Percentiles rank a stretch among this genome's conserved stretches.
Conservation (phyloP, 2,113 vertebrate species). For the Tetraodon nigroviridis region DNA sequence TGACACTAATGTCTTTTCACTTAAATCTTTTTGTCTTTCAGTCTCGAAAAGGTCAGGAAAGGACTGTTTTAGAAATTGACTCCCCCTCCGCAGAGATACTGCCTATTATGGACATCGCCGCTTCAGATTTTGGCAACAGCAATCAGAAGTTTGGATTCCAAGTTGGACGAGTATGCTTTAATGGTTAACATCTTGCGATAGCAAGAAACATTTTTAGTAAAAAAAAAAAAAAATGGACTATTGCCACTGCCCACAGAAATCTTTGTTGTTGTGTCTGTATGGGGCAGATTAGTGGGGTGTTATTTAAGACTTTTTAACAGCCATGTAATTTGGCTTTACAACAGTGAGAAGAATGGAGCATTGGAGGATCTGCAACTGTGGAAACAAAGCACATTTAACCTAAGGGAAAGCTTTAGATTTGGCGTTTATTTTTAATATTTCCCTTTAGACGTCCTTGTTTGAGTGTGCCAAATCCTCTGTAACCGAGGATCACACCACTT, state of each 20-base stretch:
- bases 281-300: constrained; percentile 58
- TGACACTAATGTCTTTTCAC: constrained; percentile 7
- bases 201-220: constrained; percentile 27
- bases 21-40: constrained; percentile 55
- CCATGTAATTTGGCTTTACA: constrained; percentile 36
- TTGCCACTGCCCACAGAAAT: constrained; percentile 50
- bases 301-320: constrained; percentile 60
- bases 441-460: constrained; percentile 29
- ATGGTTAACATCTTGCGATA: constrained; percentile 65
- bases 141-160: constrained; percentile 93
- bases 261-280: constrained; percentile 70
- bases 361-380: constrained; percentile 32
- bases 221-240: constrained; percentile 46
- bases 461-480: constrained; percentile 33
- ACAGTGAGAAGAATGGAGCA: constrained; percentile 25
- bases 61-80: constrained; percentile 79
- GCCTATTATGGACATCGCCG: constrained; percentile 81
- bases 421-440: constrained; percentile 43
- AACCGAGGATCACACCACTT: constrained; percentile 31
- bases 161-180: constrained; percentile 87
- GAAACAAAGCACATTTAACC: constrained; percentile 57
- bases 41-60: constrained; percentile 81
- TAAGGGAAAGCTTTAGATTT: constrained; percentile 68
- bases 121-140: constrained; percentile 80
- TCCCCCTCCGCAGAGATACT: constrained; percentile 79